Percentiles rank a stretch among this genome's conserved stretches.
phyloP scores from a whole-genome alignment of 2,888 invertebrate species.

The Ochlodes sylvanus region DNA sequence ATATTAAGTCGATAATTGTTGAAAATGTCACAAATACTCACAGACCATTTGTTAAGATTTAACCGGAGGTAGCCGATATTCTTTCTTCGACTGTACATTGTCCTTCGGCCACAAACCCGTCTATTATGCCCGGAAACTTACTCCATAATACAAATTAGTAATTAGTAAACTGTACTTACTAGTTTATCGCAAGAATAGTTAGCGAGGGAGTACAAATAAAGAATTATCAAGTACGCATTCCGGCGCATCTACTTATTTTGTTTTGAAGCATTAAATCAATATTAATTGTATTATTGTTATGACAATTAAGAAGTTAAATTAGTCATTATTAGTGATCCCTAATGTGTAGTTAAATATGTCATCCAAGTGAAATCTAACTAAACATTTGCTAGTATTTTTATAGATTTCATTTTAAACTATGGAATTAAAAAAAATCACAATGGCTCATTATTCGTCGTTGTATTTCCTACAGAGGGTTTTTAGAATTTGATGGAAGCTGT shows the following conservation, averaged over 20 bases:
- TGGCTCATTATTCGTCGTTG: too few relatives aligned
- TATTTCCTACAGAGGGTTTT: too few relatives aligned
- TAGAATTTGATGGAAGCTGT: too few relatives aligned
- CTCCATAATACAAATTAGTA: neutral
- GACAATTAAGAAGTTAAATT: neutral
- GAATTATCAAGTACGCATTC: slow-evolving; percentile 15
- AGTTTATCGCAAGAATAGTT: neutral
- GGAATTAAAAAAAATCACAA: too few relatives aligned
- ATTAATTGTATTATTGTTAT: slow-evolving; percentile 14
- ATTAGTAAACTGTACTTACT: neutral
- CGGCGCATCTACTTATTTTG: slow-evolving; percentile 13
- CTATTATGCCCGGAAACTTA: too few relatives aligned
- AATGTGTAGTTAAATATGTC: neutral
- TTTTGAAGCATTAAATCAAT: slow-evolving; percentile 17
- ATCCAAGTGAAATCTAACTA: too few relatives aligned
- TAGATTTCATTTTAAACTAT: too few relatives aligned
- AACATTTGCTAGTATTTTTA: too few relatives aligned
- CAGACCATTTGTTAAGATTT: slow-evolving; percentile 25
- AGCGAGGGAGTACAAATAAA: slow-evolving; percentile 15
- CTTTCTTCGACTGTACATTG: slow-evolving; percentile 20
- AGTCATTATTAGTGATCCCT: neutral
- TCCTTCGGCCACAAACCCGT: neutral
- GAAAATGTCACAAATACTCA: slow-evolving; percentile 35
- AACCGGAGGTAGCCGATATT: slow-evolving; percentile 24
- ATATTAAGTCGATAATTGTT: too few relatives aligned